Base-by-base conservation (phyloP, 2,797 vertebrate genomes). In the Gouania willdenowi region DNA sequence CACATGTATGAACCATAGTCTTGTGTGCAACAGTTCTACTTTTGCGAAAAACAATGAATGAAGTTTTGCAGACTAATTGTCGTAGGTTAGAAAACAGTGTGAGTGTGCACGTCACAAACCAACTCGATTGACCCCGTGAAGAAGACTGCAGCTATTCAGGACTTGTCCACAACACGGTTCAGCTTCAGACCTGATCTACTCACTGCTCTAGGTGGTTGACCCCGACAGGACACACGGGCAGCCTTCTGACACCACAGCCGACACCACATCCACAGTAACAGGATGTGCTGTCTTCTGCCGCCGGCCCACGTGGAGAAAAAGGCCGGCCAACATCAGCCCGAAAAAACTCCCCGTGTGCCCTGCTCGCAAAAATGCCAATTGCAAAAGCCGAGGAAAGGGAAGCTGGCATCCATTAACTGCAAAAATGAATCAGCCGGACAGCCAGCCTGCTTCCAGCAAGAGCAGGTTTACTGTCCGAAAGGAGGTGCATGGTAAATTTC, bases 351-450 rank as follows among this genome's bases (percentile, higher is more conserved):
- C 51, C 17, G 51, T 79, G 72, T 72, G 72, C 64, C 65, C 58
- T 43, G 64, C 57, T 71, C 30, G 31, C 44, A 37, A 66, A 20
- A 63, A 53, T 44, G 39, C 56, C 51, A 63, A 56, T 33, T 23
- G 57, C 60, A 77, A 67, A 5, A 64, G 50, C 56, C 56, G 48
- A 68, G 17, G 30, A 59, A 71, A 77, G 68, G 57, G 57, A 79
- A 77, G 49, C 78, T 83, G 76, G 76, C 79, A 83, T 75, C 78
- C 63, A 76, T 81, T 86, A 71, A 77, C 79, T 82, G 74, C 71
- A 71, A 84, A 83, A 85, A 82, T 77, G 66, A 81, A 86, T 83
- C 71, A 82, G 77, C 76, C 76, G 58, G 69, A 85, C 68, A 76
- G 73, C 31, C 8, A 69, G 41, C 69, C 72, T 76, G 75, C 49